phyloP scores from a whole-genome alignment of 1,140 invertebrate genomes.

The Cyphomyrmex costatus region DNA sequence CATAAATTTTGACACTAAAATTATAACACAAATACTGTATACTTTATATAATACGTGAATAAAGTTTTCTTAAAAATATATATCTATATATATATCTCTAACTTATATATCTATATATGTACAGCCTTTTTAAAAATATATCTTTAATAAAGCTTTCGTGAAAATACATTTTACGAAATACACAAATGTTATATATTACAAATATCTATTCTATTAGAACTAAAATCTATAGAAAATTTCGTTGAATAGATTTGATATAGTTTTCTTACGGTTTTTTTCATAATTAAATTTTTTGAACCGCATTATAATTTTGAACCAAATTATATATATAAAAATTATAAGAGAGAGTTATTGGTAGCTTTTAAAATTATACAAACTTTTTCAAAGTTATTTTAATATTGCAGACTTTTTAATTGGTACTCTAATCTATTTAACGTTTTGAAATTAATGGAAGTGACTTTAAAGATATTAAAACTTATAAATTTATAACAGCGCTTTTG shows the following conservation, averaged over 20 bases:
- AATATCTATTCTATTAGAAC: background rate
- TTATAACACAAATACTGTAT: background rate
- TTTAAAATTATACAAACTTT: background rate
- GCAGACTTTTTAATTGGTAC: constrained; percentile 6
- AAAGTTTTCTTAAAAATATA: background rate
- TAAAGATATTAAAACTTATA: constrained; percentile 5
- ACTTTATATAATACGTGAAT: background rate
- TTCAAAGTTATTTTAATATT: background rate
- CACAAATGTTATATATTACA: background rate
- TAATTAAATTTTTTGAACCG: background rate
- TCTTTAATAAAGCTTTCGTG: background rate
- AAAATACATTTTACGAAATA: constrained; percentile 10
- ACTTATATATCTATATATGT: no score
- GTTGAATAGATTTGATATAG: background rate
- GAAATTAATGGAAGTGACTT: constrained; percentile 26
- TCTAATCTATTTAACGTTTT: constrained; percentile 32
- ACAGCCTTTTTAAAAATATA: no score
- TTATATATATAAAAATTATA: background rate
- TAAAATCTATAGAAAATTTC: background rate
- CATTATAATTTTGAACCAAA: background rate
- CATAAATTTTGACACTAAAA: background rate
- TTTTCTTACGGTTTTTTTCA: background rate
- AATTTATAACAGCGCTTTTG: background rate
- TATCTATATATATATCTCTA: no score
- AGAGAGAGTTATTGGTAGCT: background rate